These are phyloP conservation scores for Crossaster papposus DNA, from an alignment of 53 echinoderm and acorn worm genomes.

Conservation along the genomic window DNA sequence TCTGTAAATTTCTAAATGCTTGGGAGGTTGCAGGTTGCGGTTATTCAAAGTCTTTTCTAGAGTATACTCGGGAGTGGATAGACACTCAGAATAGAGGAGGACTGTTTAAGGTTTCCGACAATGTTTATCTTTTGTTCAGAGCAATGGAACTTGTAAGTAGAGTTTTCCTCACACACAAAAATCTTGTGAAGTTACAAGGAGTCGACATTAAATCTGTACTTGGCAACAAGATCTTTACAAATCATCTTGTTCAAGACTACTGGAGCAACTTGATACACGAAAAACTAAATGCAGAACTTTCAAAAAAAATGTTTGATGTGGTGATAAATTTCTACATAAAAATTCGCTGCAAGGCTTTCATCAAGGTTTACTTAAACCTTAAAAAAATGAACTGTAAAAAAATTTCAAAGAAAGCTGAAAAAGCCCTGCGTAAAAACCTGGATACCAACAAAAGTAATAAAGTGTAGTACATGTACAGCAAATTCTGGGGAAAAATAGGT, in stretches of 20 bases:
- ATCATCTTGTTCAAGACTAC: not conserved
- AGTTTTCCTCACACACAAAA: not conserved
- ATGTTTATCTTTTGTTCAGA: slow-evolving; percentile 44
- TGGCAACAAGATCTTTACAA: slow-evolving; percentile 6
- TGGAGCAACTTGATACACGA: slow-evolving; percentile 17
- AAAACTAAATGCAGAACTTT: not conserved
- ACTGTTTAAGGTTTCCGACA: not conserved
- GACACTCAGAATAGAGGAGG: slow-evolving; percentile 29
- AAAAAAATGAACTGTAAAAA: not conserved
- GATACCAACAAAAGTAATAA: not conserved
- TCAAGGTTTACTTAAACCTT: slow-evolving; percentile 27
- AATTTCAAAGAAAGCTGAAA: not conserved
- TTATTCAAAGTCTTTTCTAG: not conserved
- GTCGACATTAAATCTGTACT: not conserved
- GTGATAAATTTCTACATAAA: slow-evolving; percentile 29
- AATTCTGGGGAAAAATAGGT: no score
- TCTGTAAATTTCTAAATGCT: not conserved
- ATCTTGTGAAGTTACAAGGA: not conserved
- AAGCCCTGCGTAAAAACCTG: slow-evolving; percentile 1
- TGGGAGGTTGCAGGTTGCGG: not conserved
- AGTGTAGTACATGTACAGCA: no score
- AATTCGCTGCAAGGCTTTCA: slow-evolving; percentile 15
- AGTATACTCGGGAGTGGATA: slow-evolving; percentile 22
- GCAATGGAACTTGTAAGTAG: slow-evolving; percentile 6
- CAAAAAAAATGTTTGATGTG: slow-evolving; percentile 18